Base-by-base conservation (phyloP, 2,113 vertebrate species). In the Sapayoa aenigma region DNA sequence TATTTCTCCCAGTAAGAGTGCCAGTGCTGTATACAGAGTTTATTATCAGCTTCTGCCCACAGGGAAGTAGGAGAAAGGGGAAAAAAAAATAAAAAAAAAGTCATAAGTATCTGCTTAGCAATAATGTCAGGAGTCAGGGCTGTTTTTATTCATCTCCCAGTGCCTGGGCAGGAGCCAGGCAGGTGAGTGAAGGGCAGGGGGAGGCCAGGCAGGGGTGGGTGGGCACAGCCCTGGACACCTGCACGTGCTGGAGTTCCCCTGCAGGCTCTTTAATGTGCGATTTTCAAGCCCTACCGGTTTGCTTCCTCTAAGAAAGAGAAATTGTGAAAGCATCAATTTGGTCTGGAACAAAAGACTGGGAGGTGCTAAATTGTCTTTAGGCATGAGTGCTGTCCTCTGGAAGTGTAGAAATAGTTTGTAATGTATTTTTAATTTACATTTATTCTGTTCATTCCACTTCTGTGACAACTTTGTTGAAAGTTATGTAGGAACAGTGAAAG, bases 21-120 rank as follows among this genome's bases (percentile, higher is more conserved):
- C 52, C 37, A 44, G 24, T 86, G 53, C 83, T 52, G 27, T 86
- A 39, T 24, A n/a, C 44, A 11, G 79, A 94, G 76, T 82, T 94
- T 78, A 85, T 94, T 93, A 93, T 84, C 93, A 94, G 63, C 73
- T 63, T 60, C 71, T 95, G 67, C 92, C 58, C 75, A 77, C 60
- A 20, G 88, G 56, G 60, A 96, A 60, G 83, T 21, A 27, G 44
- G 71, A 89, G 85, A 74, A 89, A 73, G 71, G 44, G 71, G 44
- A 3, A 20, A n/a, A 19, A 13, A 28, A 9, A 17, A 11, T 31
- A 25, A 60, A 37, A 25, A 41, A 56, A 28, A 91, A 71, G 37
- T 91, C 75, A 52, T 94, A 75, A 67, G 52, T 81, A 41, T 90
- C 47, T 90, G 72, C 47, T 90, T 80, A 88, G 75, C 76, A 88